Base-by-base conservation (phyloP, 2,888 invertebrate genomes). In the Ochropleura plecta region DNA sequence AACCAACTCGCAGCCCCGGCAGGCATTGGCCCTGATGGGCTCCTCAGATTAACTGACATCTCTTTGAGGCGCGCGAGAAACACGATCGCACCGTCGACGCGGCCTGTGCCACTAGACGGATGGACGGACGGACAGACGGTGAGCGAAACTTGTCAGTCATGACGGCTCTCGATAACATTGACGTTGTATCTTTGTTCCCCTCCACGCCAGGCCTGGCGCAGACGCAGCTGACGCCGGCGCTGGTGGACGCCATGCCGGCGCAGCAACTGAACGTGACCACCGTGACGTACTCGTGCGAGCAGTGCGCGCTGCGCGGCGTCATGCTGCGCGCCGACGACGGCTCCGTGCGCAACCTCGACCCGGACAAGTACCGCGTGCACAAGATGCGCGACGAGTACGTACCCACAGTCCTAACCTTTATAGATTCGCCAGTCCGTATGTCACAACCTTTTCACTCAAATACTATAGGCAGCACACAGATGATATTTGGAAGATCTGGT, bases 361-460 rank as follows among this genome's bases (percentile, higher is more conserved):
- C 10, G 8, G 53, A 79, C 48, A 70, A 70, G 48, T 76, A 76
- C 48, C 42, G 48, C n/a, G 16, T 79, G 53, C 70, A 5, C 48
- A 53, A 49, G n/a, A 8, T n/a, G 42, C 9, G 4, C 48, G 79
- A 79, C 10, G 79, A 79, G 76, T 76, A 49, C n/a, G 76, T 30
- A 51, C 12, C 16, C 40, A 18, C 59, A 49, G 30, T 30, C 30
- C 30, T 30, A 30, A 30, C 30, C 30, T 30, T 2, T 30, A 30
- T 30, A 30, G 30, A 30, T 30, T 30, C 30, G 30, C 30, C 30
- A 30, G 30, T 30, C 30, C 30, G 30, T 30, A 30, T 30, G 30
- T 30, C 30, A 30, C 30, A 30, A 30, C 30, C 30, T 30, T 30
- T 30, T 30, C 30, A 30, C 30, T 30, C 30, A 30, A 2, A 30